These are phyloP conservation scores for Malurus splendens DNA, from an alignment of 2,797 vertebrate genomes.

Conservation along the genomic window DNA sequence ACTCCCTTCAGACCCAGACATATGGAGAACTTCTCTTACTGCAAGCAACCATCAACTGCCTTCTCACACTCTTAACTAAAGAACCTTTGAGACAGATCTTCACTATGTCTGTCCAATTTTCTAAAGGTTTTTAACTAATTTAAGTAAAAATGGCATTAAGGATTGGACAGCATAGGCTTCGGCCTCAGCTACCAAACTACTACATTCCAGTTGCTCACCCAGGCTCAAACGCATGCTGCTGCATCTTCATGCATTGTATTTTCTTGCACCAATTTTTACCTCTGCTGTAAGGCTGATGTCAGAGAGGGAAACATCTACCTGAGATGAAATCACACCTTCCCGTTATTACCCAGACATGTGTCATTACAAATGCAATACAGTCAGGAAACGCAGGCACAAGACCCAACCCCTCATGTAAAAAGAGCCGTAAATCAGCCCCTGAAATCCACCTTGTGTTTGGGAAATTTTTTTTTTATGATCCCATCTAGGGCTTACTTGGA, in stretches of 20 bases:
- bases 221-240: background rate
- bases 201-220: background rate
- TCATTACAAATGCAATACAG: background rate
- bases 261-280: background rate
- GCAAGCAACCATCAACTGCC: background rate
- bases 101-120: background rate
- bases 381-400: background rate
- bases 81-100: background rate
- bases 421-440: background rate
- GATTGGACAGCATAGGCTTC: background rate
- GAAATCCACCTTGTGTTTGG: background rate
- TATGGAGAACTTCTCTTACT: background rate
- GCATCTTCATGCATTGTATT: background rate
- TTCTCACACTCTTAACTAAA: background rate
- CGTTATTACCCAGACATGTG: background rate
- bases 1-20: background rate
- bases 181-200: background rate
- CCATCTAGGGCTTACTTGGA: background rate
- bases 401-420: background rate
- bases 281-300: background rate
- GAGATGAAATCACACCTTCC: background rate
- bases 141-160: background rate
- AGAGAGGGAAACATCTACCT: background rate
- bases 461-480: background rate
- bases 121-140: background rate